Evolutionary conservation across 2,888 invertebrate species (phyloP).

Genomic region (Ernsta delagoae): DNA sequence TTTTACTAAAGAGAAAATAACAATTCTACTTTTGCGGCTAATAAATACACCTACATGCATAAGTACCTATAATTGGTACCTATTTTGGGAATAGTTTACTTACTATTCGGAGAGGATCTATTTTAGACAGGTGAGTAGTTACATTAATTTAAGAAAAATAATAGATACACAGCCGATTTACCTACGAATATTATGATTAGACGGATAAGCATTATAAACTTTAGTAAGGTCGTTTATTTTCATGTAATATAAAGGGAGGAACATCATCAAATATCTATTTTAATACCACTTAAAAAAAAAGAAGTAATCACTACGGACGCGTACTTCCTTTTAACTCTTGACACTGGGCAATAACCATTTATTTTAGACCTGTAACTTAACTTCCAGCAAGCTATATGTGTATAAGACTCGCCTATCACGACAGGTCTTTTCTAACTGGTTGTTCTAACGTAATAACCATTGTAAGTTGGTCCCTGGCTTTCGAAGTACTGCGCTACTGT

Average conservation of each 20-base stretch:
- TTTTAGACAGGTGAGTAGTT: too few species aligned
- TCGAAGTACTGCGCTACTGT: conserved; percentile 1
- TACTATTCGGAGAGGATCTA: too few species aligned
- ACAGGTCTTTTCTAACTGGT: background rate
- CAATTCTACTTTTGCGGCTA: too few species aligned
- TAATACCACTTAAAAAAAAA: background rate
- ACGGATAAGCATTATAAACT: too few species aligned
- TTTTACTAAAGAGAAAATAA: too few species aligned
- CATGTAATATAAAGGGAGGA: background rate
- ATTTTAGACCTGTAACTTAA: background rate
- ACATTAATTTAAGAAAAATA: too few species aligned
- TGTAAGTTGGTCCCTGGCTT: conserved; percentile 10
- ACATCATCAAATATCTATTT: background rate
- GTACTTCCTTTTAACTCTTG: conserved; percentile 47
- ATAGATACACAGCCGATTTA: too few species aligned
- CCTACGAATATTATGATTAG: too few species aligned
- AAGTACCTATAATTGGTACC: too few species aligned
- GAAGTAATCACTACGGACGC: conserved; percentile 20
- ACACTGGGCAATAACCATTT: conserved; percentile 39
- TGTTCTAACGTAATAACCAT: conserved; percentile 31
- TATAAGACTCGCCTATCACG: background rate
- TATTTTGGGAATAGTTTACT: too few species aligned
- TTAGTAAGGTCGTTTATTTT: background rate
- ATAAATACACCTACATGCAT: too few species aligned
- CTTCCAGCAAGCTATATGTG: background rate